Evolutionary conservation across 2,888 invertebrate species (phyloP).

Genomic region (Scrobipalpa atriplicella): DNA sequence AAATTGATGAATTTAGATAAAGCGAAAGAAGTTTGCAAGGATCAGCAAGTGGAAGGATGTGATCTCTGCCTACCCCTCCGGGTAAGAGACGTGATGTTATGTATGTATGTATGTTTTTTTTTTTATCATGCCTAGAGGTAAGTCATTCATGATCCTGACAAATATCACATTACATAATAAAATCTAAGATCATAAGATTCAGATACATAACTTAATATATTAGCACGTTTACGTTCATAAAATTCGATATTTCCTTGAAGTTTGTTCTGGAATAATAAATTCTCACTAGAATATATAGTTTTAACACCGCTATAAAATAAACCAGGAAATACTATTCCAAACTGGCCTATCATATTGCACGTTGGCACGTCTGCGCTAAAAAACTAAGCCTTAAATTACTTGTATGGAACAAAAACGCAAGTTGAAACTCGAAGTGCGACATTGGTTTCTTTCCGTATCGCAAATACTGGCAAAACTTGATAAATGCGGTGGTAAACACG

Average conservation of each 20-base stretch:
- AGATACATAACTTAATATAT: neutral
- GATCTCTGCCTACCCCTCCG: too few species aligned
- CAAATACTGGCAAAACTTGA: neutral
- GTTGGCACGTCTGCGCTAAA: neutral
- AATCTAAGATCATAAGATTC: too few species aligned
- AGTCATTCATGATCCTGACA: too few species aligned
- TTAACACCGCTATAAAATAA: slow-evolving; percentile 5
- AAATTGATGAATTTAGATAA: too few species aligned
- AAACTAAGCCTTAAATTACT: neutral
- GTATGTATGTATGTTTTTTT: too few species aligned
- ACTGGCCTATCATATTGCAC: neutral
- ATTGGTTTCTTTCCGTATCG: slow-evolving; percentile 5
- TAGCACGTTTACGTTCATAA: neutral
- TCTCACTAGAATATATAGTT: neutral
- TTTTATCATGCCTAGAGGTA: too few species aligned
- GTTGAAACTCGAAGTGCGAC: neutral
- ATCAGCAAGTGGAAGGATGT: too few species aligned
- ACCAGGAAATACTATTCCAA: neutral
- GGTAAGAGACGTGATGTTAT: too few species aligned
- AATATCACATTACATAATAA: too few species aligned
- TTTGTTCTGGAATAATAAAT: slow-evolving; percentile 1
- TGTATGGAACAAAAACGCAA: slow-evolving; percentile 1
- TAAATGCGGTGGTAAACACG: neutral
- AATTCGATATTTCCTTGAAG: slow-evolving; percentile 10
- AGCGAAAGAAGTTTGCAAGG: too few species aligned